phyloP scores from a whole-genome alignment of 2,113 vertebrate genomes.

The Oreochromis tanganicae region DNA sequence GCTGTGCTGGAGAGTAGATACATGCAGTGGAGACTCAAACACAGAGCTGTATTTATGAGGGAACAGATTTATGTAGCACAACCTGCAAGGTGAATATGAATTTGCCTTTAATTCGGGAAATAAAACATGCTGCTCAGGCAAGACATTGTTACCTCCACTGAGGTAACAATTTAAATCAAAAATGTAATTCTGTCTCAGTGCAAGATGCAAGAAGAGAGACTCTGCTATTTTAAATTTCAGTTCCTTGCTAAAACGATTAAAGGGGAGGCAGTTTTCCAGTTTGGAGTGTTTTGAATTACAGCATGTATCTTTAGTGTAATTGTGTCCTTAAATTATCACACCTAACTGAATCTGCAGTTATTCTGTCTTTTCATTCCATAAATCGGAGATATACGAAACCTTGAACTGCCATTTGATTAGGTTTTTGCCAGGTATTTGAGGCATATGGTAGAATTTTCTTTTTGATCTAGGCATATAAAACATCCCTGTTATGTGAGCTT shows the following conservation, averaged over 20 bases:
- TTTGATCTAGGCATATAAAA: not conserved
- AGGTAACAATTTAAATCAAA: not conserved
- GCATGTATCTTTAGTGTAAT: not conserved
- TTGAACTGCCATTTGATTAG: not conserved
- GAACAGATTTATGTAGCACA: not conserved
- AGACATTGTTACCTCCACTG: not conserved
- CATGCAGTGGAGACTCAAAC: not conserved
- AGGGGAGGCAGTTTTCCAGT: not conserved
- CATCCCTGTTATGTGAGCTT: not conserved
- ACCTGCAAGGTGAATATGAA: not conserved
- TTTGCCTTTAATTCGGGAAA: not conserved
- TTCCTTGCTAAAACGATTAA: not conserved
- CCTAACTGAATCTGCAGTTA: not conserved
- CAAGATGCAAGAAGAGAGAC: not conserved
- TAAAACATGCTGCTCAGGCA: not conserved
- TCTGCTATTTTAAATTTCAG: not conserved
- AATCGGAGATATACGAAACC: not conserved
- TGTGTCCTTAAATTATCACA: not conserved
- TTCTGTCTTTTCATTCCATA: slow-evolving; percentile 3
- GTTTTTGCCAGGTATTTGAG: not conserved
- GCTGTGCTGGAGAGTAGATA: not conserved
- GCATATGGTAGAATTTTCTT: not conserved
- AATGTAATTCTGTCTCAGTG: not conserved
- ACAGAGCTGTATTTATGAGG: not conserved
- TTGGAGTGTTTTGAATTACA: not conserved